These are phyloP conservation scores for Drymodes brunneopygia DNA, from an alignment of 2,113 vertebrate genomes.

Conservation along the genomic window DNA sequence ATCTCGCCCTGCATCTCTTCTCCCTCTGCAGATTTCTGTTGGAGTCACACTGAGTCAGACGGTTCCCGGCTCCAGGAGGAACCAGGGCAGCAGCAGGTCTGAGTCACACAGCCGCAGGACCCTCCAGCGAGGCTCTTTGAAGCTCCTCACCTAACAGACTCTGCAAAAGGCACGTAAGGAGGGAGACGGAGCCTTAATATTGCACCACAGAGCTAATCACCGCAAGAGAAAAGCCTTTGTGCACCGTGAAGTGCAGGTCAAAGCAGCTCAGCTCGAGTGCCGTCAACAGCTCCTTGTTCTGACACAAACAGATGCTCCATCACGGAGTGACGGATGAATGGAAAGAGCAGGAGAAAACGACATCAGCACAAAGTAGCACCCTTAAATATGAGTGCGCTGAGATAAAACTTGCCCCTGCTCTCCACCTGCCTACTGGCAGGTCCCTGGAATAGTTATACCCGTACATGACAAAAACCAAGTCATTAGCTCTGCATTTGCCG, in stretches of 20 bases:
- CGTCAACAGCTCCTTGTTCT: constrained; percentile 32
- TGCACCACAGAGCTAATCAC: not conserved
- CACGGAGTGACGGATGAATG: not conserved
- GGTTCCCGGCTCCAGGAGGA: not conserved
- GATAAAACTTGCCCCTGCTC: constrained; percentile 15
- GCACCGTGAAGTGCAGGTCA: constrained; percentile 10
- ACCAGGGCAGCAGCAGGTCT: not conserved
- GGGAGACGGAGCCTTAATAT: not conserved
- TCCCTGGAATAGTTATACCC: not conserved
- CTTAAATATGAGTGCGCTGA: not conserved
- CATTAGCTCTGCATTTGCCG: not conserved
- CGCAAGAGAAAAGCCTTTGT: not conserved
- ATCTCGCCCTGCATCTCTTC: not conserved
- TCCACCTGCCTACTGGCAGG: not conserved
- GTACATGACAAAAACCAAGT: constrained; percentile 11
- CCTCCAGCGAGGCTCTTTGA: not conserved
- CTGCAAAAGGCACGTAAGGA: not conserved
- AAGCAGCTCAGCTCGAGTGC: constrained; percentile 13
- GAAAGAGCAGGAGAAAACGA: not conserved
- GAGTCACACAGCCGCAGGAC: not conserved
- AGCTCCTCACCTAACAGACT: not conserved
- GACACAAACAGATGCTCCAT: constrained; percentile 41
- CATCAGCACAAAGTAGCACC: constrained; percentile 16
- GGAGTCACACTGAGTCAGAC: not conserved
- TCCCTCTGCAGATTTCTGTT: not conserved